phyloP scores from a whole-genome alignment of 2,888 invertebrate species.

The Drosophila trichaetosa region DNA sequence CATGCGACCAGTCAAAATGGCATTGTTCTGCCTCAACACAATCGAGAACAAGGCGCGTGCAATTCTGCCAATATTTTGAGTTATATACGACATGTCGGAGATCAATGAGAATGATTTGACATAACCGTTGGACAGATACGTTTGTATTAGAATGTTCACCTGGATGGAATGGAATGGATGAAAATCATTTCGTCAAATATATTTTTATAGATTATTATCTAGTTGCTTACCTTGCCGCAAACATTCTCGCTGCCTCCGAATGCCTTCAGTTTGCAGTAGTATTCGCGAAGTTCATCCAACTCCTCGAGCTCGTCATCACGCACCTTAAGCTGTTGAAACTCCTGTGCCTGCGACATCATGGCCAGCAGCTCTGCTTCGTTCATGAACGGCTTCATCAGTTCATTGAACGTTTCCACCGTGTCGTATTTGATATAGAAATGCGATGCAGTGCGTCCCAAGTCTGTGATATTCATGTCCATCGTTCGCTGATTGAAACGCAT shows the following conservation, averaged over 20 bases:
- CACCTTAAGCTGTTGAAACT: slow-evolving; percentile 97
- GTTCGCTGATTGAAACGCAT: slow-evolving; percentile 94
- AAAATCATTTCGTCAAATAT: neutral
- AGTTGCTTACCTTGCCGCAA: slow-evolving; percentile 90
- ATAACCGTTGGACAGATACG: slow-evolving; percentile 92
- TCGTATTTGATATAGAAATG: slow-evolving; percentile 99
- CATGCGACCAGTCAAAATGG: slow-evolving; percentile 94
- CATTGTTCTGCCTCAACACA: slow-evolving; percentile 94
- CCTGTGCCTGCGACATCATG: slow-evolving; percentile 96
- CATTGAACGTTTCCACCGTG: slow-evolving; percentile 97
- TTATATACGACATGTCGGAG: slow-evolving; percentile 84
- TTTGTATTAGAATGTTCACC: slow-evolving; percentile 94
- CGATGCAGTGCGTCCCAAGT: slow-evolving; percentile 97
- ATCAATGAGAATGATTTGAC: slow-evolving; percentile 87
- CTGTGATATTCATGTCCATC: slow-evolving; percentile 91
- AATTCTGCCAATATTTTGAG: slow-evolving; percentile 95
- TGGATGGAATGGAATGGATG: slow-evolving; percentile 11
- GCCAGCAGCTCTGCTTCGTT: slow-evolving; percentile 93
- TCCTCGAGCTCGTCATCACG: slow-evolving; percentile 98
- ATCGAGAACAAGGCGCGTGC: slow-evolving; percentile 97
- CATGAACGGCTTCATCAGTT: slow-evolving; percentile 92
- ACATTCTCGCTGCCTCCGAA: slow-evolving; percentile 94
- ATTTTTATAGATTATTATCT: neutral
- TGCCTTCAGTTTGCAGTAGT: slow-evolving; percentile 91
- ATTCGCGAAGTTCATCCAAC: slow-evolving; percentile 90